Conservation (phyloP, 2,113 vertebrate species). For the Thalassoma bifasciatum region DNA sequence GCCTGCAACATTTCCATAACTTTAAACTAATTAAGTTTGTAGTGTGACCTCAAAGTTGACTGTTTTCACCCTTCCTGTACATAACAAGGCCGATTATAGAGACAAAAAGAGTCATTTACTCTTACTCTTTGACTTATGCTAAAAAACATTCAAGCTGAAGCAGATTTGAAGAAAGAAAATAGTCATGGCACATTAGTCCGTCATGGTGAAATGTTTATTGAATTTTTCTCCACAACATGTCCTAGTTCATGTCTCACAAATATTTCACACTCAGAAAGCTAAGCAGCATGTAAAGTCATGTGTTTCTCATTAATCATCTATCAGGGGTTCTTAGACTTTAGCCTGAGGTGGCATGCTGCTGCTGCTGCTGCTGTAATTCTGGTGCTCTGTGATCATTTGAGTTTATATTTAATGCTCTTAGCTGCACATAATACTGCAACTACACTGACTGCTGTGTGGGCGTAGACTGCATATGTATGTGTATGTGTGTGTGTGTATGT, state of each 20-base stretch:
- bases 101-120: no score
- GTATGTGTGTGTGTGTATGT: slow-evolving; percentile 12
- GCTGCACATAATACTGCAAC: slow-evolving; percentile 43
- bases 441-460: slow-evolving; percentile 31
- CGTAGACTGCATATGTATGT: slow-evolving; percentile 4
- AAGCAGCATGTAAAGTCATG: slow-evolving; percentile 57
- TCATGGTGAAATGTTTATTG: slow-evolving; percentile 80
- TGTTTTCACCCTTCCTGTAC: no score
- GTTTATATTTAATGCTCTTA: slow-evolving; percentile 47
- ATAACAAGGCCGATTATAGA: no score
- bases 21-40: no score
- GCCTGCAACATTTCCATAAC: no score
- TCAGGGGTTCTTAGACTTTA: slow-evolving; percentile 53
- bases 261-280: slow-evolving; percentile 75
- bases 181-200: slow-evolving; percentile 35
- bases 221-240: slow-evolving; percentile 53
- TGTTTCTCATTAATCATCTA: slow-evolving; percentile 56
- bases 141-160: no score
- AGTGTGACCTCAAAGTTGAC: no score
- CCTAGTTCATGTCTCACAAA: slow-evolving; percentile 49
- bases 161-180: slow-evolving; percentile 23
- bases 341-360: slow-evolving; percentile 75
- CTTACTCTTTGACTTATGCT: no score
- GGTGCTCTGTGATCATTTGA: slow-evolving; percentile 67
- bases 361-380: slow-evolving; percentile 31